phyloP scores from a whole-genome alignment of 2,113 vertebrate genomes.

The Cervus canadensis region DNA sequence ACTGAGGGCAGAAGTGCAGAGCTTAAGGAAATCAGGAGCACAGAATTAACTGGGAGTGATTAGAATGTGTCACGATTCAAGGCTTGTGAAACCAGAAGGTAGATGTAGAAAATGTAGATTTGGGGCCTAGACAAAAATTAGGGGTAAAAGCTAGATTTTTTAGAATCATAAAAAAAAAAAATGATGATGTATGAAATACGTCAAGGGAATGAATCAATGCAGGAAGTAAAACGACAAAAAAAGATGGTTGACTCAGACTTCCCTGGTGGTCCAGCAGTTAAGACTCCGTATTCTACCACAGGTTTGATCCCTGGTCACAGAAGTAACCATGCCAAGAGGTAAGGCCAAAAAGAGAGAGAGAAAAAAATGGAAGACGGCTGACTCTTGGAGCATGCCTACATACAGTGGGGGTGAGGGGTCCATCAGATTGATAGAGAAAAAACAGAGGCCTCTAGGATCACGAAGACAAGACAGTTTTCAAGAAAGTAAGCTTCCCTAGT shows the following conservation, averaged over 20 bases:
- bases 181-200: background rate
- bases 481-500: background rate
- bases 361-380: background rate
- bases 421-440: background rate
- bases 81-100: background rate
- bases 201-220: background rate
- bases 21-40: background rate
- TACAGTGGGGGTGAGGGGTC: fast-evolving
- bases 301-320: background rate
- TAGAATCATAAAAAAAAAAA: background rate
- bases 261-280: background rate
- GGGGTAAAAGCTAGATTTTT: background rate
- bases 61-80: background rate
- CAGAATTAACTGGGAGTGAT: background rate
- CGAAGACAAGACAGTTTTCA: background rate
- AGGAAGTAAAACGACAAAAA: background rate
- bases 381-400: background rate
- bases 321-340: background rate
- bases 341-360: background rate
- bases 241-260: background rate
- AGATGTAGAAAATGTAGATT: background rate
- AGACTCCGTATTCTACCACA: background rate
- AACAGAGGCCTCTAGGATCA: background rate
- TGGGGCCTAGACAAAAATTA: background rate
- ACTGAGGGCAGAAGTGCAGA: background rate